Conservation (phyloP, 2,888 invertebrate species). For the Melanchra persicariae region DNA sequence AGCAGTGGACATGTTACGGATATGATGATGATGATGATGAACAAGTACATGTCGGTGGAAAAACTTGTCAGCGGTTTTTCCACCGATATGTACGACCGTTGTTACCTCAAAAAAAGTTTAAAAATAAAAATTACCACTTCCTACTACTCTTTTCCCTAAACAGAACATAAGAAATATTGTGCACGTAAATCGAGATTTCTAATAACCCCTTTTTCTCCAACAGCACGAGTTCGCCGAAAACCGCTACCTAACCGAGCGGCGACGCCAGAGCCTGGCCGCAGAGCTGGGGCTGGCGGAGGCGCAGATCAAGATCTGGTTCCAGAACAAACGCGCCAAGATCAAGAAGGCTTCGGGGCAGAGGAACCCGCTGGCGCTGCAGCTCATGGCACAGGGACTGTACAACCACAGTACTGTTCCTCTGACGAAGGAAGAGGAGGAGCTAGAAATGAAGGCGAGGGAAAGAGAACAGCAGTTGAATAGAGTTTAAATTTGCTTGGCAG, state of each 20-base stretch:
- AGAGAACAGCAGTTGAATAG: constrained; percentile 82
- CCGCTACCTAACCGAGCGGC: constrained; percentile 97
- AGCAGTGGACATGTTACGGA: no score
- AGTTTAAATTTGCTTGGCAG: constrained; percentile 68
- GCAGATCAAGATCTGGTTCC: constrained; percentile 99
- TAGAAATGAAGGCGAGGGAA: constrained; percentile 89
- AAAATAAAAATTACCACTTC: no score
- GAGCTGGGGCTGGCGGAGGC: constrained; percentile 98
- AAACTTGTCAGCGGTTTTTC: no score
- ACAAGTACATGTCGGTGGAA: no score
- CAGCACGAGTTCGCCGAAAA: constrained; percentile 97
- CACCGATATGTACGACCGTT: no score
- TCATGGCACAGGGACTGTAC: constrained; percentile 98
- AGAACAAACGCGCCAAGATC: constrained; percentile 99
- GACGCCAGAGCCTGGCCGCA: constrained; percentile 97
- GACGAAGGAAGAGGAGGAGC: constrained; percentile 94
- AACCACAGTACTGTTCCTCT: constrained; percentile 93
- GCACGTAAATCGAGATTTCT: no score
- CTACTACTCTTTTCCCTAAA: no score
- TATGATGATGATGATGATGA: no score
- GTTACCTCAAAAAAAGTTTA: no score
- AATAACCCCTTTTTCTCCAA: not conserved
- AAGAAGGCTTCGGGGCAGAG: constrained; percentile 97
- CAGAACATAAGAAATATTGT: no score
- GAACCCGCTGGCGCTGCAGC: constrained; percentile 96